A percentile compares a stretch with the other conserved stretches of the same genome.
Evolutionary conservation across 1,140 invertebrate species (phyloP).

Genomic region (Drosophila erecta): DNA sequence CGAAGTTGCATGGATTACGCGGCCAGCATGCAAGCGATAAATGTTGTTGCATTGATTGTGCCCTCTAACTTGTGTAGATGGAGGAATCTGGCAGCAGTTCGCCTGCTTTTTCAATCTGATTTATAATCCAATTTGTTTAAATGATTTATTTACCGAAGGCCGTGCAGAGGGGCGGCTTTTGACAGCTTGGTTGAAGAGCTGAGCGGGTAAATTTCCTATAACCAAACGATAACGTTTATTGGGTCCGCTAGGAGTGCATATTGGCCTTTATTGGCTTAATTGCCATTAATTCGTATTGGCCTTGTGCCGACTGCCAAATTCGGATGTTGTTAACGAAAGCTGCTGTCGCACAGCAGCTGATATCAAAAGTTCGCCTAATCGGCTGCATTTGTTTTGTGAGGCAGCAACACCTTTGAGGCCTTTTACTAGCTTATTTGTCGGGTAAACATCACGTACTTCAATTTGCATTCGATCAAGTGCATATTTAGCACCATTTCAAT

Average conservation of each 20-base stretch:
- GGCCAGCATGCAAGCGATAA: not conserved
- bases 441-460: conserved; percentile 23
- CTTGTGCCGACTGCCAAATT: conserved; percentile 50
- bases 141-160: conserved; percentile 35
- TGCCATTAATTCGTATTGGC: conserved; percentile 51
- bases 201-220: conserved; percentile 12
- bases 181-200: not conserved
- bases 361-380: not conserved
- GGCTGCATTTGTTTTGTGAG: conserved; percentile 1
- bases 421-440: conserved; percentile 4
- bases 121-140: conserved; percentile 14
- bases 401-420: not conserved
- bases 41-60: not conserved
- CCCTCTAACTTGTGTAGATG: not conserved
- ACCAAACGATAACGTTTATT: conserved; percentile 31
- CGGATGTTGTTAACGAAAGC: conserved; percentile 18
- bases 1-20: too few relatives aligned
- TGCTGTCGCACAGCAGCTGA: conserved; percentile 3
- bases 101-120: conserved; percentile 1
- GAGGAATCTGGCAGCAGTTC: not conserved
- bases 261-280: conserved; percentile 39
- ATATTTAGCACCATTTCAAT: conserved; percentile 33
- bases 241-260: not conserved
- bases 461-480: conserved; percentile 43
- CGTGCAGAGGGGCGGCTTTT: not conserved